phyloP scores from a whole-genome alignment of 1,140 invertebrate species.

The Heliothis subflexa region DNA sequence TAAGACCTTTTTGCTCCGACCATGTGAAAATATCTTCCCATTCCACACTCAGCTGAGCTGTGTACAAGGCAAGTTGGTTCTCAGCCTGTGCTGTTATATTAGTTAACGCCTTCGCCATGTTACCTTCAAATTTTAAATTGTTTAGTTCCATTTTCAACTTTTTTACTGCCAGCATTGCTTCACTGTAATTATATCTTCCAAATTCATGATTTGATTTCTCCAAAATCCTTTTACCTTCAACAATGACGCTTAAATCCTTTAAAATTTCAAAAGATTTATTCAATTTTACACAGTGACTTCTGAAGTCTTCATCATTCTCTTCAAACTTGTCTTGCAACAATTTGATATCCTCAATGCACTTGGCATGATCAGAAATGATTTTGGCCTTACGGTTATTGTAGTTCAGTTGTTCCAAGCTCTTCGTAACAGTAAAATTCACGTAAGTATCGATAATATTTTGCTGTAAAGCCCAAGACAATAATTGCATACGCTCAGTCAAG shows the following conservation, averaged over 20 bases:
- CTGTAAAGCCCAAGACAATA: slow-evolving; percentile 75
- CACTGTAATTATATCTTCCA: slow-evolving; percentile 70
- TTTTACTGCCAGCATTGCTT: slow-evolving; percentile 70
- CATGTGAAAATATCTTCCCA: slow-evolving; percentile 80
- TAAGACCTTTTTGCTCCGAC: slow-evolving; percentile 69
- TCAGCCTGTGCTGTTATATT: slow-evolving; percentile 70
- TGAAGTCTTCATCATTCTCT: slow-evolving; percentile 67
- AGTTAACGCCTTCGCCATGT: slow-evolving; percentile 63
- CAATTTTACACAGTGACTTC: slow-evolving; percentile 64
- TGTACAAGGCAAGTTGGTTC: slow-evolving; percentile 72
- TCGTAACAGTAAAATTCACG: slow-evolving; percentile 71
- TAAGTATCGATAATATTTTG: slow-evolving; percentile 78
- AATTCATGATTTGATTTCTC: slow-evolving; percentile 73
- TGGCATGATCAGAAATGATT: slow-evolving; percentile 65
- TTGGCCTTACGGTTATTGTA: slow-evolving; percentile 74
- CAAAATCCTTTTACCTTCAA: slow-evolving; percentile 68
- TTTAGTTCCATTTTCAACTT: slow-evolving; percentile 67
- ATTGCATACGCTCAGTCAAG: slow-evolving; percentile 71
- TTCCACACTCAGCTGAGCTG: slow-evolving; percentile 74
- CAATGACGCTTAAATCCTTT: slow-evolving; percentile 66
- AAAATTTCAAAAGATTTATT: slow-evolving; percentile 61
- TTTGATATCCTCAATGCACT: slow-evolving; percentile 63
- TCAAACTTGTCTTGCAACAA: slow-evolving; percentile 57
- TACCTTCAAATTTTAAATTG: slow-evolving; percentile 69
- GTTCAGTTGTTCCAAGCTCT: slow-evolving; percentile 78